A percentile compares a stretch with the other conserved stretches of the same genome.
Evolutionary conservation across 2,113 vertebrate genomes (phyloP).

Genomic region (Myodes glareolus): DNA sequence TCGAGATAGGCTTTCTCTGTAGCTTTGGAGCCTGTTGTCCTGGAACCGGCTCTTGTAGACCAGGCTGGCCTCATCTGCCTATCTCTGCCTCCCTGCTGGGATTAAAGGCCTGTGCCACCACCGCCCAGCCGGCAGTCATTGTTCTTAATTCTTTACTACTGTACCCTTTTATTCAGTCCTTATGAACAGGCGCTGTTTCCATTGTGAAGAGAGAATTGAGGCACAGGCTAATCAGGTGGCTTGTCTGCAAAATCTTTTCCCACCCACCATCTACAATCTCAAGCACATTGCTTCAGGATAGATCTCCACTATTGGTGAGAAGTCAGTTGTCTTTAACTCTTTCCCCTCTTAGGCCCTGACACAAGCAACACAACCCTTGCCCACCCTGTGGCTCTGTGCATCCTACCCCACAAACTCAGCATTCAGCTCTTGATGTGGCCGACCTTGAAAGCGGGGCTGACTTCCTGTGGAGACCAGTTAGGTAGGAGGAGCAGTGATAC

Average conservation of each 20-base stretch:
- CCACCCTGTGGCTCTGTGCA: background rate
- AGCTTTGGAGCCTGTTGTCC: too few species aligned
- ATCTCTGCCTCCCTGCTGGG: too few species aligned
- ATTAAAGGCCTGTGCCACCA: too few species aligned
- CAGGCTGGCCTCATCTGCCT: too few species aligned
- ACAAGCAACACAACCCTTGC: background rate
- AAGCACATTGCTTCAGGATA: background rate
- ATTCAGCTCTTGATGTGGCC: background rate
- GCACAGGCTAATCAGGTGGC: background rate
- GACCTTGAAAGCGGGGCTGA: background rate
- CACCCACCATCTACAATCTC: background rate
- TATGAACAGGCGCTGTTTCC: background rate
- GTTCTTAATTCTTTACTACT: conserved; percentile 22
- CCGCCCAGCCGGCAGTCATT: background rate
- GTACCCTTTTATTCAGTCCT: background rate
- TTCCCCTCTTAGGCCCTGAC: background rate
- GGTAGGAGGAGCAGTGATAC: background rate
- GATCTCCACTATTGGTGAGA: background rate
- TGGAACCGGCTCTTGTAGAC: too few species aligned
- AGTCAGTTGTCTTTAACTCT: background rate
- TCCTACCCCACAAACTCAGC: background rate
- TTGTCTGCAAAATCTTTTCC: background rate
- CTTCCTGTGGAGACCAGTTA: background rate
- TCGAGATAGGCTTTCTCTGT: too few species aligned
- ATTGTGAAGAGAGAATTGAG: background rate